phyloP scores from a whole-genome alignment of 2,797 vertebrate genomes.

The Luscinia megarhynchos region DNA sequence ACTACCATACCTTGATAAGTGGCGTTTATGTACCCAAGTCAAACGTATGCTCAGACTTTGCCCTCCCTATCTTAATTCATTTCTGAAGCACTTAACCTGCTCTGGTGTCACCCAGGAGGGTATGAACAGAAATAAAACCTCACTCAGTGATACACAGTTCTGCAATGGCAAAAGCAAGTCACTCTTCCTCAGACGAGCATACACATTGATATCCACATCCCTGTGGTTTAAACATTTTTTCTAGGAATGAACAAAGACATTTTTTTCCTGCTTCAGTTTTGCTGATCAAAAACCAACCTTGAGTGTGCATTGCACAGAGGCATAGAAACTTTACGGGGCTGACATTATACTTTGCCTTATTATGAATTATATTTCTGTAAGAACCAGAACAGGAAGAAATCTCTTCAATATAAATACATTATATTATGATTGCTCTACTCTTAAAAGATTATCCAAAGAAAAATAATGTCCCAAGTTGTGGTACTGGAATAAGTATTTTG shows the following conservation, averaged over 20 bases:
- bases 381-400: neutral
- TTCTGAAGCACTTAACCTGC: neutral
- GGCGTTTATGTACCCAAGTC: accelerated
- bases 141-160: neutral
- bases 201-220: neutral
- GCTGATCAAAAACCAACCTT: neutral
- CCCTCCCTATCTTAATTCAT: neutral
- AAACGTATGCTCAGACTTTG: neutral
- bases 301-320: neutral
- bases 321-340: neutral
- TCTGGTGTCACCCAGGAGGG: neutral
- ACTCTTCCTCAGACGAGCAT: neutral
- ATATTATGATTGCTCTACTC: neutral
- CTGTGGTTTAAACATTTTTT: neutral
- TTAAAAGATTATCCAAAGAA: conserved; percentile 15
- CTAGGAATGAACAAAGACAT: neutral
- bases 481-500: neutral
- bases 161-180: neutral
- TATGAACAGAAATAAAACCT: neutral
- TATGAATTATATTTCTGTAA: neutral
- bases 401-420: conserved; percentile 1
- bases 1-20: neutral
- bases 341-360: neutral
- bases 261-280: neutral
- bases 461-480: neutral